Percentiles rank a stretch among this genome's conserved stretches.
Conservation (phyloP, 1,140 invertebrate genomes). For the Akabosia matsudoensis region DNA sequence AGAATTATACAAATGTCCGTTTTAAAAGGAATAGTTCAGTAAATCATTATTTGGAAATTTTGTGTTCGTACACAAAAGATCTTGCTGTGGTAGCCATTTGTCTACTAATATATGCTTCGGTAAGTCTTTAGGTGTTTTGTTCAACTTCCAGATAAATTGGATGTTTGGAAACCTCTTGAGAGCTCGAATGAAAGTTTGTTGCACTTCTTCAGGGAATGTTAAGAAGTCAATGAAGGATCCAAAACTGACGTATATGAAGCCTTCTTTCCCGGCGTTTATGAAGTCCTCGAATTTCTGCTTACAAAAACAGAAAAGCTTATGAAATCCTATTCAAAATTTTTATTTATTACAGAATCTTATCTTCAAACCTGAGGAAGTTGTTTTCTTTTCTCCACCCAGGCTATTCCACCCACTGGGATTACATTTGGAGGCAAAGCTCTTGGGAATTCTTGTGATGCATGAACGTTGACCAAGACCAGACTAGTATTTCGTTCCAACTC, state of each 20-base stretch:
- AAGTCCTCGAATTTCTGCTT: slow-evolving; percentile 6
- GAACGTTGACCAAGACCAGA: slow-evolving; percentile 43
- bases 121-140: background rate
- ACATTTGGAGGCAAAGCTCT: slow-evolving; percentile 49
- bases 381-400: slow-evolving; percentile 9
- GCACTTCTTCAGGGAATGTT: background rate
- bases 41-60: too few species aligned
- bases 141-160: slow-evolving; percentile 9
- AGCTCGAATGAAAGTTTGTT: background rate
- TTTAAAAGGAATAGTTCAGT: too few species aligned
- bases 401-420: slow-evolving; percentile 3
- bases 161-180: background rate
- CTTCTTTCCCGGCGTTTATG: background rate
- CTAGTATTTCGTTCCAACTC: slow-evolving; percentile 44
- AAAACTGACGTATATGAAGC: slow-evolving; percentile 17
- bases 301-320: background rate
- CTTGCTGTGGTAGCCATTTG: slow-evolving; percentile 22
- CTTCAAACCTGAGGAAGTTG: background rate
- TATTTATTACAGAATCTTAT: background rate
- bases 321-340: background rate
- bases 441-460: slow-evolving; percentile 28
- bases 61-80: background rate
- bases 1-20: background rate
- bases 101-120: background rate
- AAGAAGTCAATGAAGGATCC: background rate